Evolutionary conservation across 1,140 invertebrate species (phyloP).

Genomic region (Drosophila nasuta): DNA sequence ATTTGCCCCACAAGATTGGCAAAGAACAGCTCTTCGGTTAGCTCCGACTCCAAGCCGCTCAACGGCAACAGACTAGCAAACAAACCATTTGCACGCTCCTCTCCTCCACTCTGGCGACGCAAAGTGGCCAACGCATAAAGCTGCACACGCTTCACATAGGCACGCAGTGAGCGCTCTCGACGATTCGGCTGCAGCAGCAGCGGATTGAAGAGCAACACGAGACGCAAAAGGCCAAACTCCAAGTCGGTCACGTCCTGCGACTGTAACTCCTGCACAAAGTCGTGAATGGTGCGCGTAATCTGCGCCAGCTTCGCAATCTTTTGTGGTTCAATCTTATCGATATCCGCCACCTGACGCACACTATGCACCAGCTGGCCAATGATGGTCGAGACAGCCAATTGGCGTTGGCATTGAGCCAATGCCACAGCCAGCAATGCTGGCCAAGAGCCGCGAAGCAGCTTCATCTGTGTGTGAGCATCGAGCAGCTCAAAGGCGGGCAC

Average conservation of each 20-base stretch:
- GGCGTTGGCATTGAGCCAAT: conserved; percentile 92
- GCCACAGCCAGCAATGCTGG: conserved; percentile 96
- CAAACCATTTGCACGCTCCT: conserved; percentile 74
- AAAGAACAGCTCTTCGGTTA: conserved; percentile 96
- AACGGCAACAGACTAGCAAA: conserved; percentile 91
- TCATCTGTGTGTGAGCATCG: conserved; percentile 93
- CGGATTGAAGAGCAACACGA: conserved; percentile 90
- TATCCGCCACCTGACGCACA: conserved; percentile 86
- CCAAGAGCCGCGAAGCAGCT: conserved; percentile 94
- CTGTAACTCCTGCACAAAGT: conserved; percentile 91
- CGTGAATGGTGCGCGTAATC: conserved; percentile 92
- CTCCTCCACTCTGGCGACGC: conserved; percentile 50
- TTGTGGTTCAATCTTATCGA: conserved; percentile 89
- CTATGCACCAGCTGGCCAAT: conserved; percentile 91
- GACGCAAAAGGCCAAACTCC: conserved; percentile 95
- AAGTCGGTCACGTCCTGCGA: conserved; percentile 90
- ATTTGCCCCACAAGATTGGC: conserved; percentile 95
- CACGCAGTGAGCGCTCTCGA: conserved; percentile 64
- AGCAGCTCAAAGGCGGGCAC: conserved; percentile 93
- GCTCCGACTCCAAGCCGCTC: conserved; percentile 90
- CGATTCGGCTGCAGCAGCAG: conserved; percentile 63
- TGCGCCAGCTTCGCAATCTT: conserved; percentile 92
- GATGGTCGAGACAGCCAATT: conserved; percentile 92
- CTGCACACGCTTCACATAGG: conserved; percentile 75
- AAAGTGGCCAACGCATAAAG: conserved; percentile 68